Conservation (phyloP, 2,113 vertebrate genomes). For the Entomyzon cyanotis region DNA sequence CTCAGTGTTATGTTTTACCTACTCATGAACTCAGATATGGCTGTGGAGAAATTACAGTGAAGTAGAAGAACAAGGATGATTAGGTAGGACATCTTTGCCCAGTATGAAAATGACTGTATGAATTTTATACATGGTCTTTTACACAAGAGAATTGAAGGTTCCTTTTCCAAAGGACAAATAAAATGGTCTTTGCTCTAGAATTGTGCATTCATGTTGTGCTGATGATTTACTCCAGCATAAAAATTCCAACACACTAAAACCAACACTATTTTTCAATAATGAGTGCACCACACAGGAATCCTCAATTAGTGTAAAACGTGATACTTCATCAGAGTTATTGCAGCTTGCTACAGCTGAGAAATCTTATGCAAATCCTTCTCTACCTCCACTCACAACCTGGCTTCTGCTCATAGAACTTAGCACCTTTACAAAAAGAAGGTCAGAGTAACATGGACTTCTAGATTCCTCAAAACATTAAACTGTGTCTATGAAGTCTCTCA, state of each 20-base stretch:
- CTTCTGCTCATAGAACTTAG: background rate
- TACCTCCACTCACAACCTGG: background rate
- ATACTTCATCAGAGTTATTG: background rate
- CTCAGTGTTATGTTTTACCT: background rate
- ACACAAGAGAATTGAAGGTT: background rate
- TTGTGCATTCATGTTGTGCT: background rate
- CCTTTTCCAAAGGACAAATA: background rate
- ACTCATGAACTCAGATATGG: background rate
- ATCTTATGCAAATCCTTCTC: background rate
- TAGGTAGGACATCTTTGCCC: background rate
- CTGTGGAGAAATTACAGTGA: background rate
- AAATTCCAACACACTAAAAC: background rate
- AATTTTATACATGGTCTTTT: background rate
- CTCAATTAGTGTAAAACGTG: background rate
- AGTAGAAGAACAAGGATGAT: background rate
- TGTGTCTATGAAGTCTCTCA: background rate
- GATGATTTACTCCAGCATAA: background rate
- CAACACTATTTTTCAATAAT: background rate
- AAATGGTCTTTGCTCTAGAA: background rate
- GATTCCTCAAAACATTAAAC: background rate
- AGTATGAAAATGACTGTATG: background rate
- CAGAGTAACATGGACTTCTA: background rate
- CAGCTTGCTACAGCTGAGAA: background rate
- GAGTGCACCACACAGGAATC: background rate
- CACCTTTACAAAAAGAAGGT: background rate